These are phyloP conservation scores for Eueremaeus valkanovi DNA, from an alignment of 2,888 invertebrate genomes.

Conservation along the genomic window DNA sequence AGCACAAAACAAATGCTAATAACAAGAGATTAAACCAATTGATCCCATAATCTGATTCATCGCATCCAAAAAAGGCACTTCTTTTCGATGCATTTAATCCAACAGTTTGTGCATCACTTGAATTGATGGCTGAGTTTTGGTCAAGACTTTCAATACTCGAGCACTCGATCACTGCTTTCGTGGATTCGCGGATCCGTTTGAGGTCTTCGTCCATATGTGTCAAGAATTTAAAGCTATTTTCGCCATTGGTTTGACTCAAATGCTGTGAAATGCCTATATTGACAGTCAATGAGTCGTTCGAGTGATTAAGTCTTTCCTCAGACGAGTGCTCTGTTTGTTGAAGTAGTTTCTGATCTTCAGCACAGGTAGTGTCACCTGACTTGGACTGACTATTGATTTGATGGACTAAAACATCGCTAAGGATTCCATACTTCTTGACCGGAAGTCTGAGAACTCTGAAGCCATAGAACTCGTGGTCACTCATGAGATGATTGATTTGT, in stretches of 20 bases:
- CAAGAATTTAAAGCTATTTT: slow-evolving; percentile 38
- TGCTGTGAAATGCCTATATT: slow-evolving; percentile 41
- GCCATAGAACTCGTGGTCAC: slow-evolving; percentile 46
- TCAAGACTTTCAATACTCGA: not conserved
- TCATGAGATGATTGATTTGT: slow-evolving; percentile 45
- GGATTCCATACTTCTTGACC: slow-evolving; percentile 45
- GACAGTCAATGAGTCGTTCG: slow-evolving; percentile 19
- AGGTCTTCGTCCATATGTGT: slow-evolving; percentile 39
- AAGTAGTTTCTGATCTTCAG: not conserved
- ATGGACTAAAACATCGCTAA: slow-evolving; percentile 44
- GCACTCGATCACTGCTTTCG: slow-evolving; percentile 1
- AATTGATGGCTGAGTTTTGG: not conserved
- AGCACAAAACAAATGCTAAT: slow-evolving; percentile 33
- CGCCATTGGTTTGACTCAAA: slow-evolving; percentile 32
- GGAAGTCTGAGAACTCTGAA: slow-evolving; percentile 45
- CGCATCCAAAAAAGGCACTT: slow-evolving; percentile 27
- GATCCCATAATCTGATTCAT: slow-evolving; percentile 41
- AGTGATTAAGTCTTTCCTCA: not conserved
- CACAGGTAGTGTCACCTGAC: not conserved
- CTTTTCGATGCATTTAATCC: not conserved
- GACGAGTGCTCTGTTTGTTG: not conserved
- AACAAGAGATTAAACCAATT: slow-evolving; percentile 39
- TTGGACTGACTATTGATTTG: slow-evolving; percentile 23
- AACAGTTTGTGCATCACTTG: not conserved
- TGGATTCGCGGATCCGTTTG: slow-evolving; percentile 38